Base-by-base conservation (phyloP, 1,140 invertebrate genomes). In the Archivesica marissinica region DNA sequence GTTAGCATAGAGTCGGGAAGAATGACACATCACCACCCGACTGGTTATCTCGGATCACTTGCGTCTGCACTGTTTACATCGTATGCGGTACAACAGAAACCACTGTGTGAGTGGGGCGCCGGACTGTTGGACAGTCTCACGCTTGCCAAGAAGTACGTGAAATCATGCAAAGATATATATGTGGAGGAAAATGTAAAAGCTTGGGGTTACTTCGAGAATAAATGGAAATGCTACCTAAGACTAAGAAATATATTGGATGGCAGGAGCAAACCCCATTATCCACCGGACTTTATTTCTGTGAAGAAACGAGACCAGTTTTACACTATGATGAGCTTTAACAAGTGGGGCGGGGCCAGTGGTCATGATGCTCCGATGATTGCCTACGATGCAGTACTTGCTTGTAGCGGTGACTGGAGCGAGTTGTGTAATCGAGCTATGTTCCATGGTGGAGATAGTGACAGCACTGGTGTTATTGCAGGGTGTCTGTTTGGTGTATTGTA, bases 351-450 rank as follows among this genome's bases (percentile, higher is more conserved):
- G 56, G 75, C 91, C 17, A 92, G 90, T 83, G 93, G 93, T 6
- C 92, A 93, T 86, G 93, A 94, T 86, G 92, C 93, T 30, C 90
- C 92, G 13, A 92, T 94, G 89, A 94, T 94, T 78, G 93, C 93
- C 85, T 93, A 93, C 89, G 92, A 94, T 88, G 92, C 92, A 23
- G 50, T 92, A 23, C 85, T 94, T 30, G 87, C 80, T 15, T 85
- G 89, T 30, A 85, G 84, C 25, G 79, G 86, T 13, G 68, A 88
- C 64, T 94, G 93, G 93, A 61, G 78, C 15, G 90, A 94, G 72
- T 68, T 94, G 7, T 93, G 91, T 70, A 88, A 88, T 28, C 89
- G 80, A 80, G 88, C 88, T 20, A 91, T 93, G 89, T 91, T 94
- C 70, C 93, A 94, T 87, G 86, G 87, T 20, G 93, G 93, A 0